Percentiles rank a stretch among this genome's conserved stretches.
These are phyloP conservation scores for Enteromius anoplus DNA, from an alignment of 2,797 vertebrate species.

Conservation along the genomic window DNA sequence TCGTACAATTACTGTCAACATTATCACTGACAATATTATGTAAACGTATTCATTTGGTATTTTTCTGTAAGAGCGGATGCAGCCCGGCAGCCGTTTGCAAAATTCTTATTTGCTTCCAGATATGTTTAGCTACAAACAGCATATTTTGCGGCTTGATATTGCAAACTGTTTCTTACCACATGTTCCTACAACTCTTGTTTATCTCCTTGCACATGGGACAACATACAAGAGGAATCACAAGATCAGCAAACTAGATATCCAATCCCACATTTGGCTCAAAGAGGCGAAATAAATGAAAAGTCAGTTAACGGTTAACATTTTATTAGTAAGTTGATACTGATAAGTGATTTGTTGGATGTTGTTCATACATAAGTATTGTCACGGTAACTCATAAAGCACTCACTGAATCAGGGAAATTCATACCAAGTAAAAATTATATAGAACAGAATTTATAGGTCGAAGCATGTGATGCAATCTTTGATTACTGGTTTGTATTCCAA, in stretches of 20 bases:
- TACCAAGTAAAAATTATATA: not conserved
- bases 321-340: not conserved
- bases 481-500: not conserved
- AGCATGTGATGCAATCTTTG: not conserved
- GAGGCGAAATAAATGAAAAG: not conserved
- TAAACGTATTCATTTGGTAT: not conserved
- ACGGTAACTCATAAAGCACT: not conserved
- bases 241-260: not conserved
- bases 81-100: not conserved
- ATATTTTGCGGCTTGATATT: not conserved
- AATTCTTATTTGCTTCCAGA: not conserved
- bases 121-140: not conserved
- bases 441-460: not conserved
- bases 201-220: not conserved
- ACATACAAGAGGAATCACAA: not conserved
- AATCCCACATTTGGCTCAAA: not conserved
- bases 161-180: not conserved
- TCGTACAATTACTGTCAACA: constrained; percentile 79
- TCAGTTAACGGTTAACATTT: not conserved
- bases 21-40: not conserved
- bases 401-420: not conserved
- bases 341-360: not conserved
- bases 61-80: not conserved
- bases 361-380: not conserved
- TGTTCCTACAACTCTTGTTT: not conserved